These are phyloP conservation scores for Entomobrya proxima DNA, from an alignment of 2,888 invertebrate species.

Conservation along the genomic window DNA sequence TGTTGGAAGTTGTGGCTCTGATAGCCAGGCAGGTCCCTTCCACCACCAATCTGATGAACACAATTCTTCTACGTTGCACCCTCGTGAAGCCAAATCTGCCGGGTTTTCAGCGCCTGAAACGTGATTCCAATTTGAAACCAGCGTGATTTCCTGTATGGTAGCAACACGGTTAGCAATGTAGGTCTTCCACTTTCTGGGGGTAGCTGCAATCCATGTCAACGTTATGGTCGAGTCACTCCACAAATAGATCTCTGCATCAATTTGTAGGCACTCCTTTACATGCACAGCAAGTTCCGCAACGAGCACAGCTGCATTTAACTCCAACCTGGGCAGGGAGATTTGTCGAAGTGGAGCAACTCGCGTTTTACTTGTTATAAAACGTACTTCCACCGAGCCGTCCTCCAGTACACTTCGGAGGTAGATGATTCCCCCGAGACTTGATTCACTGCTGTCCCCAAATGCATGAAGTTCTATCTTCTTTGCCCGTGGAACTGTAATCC, in stretches of 20 bases:
- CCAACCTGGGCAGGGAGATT: constrained; percentile 75
- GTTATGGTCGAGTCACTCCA: constrained; percentile 76
- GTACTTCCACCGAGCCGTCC: constrained; percentile 11
- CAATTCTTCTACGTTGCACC: not conserved
- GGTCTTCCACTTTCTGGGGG: constrained; percentile 71
- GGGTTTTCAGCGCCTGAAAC: constrained; percentile 75
- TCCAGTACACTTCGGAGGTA: not conserved
- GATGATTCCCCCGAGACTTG: constrained; percentile 72
- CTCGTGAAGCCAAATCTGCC: constrained; percentile 75
- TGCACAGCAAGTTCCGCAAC: constrained; percentile 68
- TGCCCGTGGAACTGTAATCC: constrained; percentile 28
- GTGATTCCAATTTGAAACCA: constrained; percentile 71
- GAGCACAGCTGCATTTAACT: constrained; percentile 75
- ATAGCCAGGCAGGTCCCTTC: not conserved
- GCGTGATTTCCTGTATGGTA: constrained; percentile 66
- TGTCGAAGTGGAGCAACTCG: constrained; percentile 73
- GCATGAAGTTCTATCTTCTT: constrained; percentile 74
- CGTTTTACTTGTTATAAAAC: constrained; percentile 71
- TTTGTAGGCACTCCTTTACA: constrained; percentile 37
- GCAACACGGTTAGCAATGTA: constrained; percentile 74
- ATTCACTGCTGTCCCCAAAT: constrained; percentile 73
- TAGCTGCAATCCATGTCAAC: constrained; percentile 74
- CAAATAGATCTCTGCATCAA: not conserved
- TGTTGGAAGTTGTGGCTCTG: not conserved
- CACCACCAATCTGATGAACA: not conserved